Evolutionary conservation across 1,140 invertebrate species (phyloP).

Genomic region (Ganaspis sp.): DNA sequence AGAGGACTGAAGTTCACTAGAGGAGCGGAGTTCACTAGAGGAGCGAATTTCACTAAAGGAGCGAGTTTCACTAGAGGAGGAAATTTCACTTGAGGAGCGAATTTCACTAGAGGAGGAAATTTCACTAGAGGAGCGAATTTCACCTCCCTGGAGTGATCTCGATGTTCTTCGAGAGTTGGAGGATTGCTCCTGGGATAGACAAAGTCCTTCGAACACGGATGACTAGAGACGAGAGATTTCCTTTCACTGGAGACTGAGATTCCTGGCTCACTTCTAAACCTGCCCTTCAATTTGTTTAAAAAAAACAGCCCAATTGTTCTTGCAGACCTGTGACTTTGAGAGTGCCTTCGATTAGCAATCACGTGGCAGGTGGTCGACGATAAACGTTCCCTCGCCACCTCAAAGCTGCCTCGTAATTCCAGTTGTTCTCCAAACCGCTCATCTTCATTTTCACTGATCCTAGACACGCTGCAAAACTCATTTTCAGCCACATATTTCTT

Average conservation of each 20-base stretch:
- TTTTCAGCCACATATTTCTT: no score
- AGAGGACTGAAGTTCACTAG: no score
- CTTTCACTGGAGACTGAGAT: neutral
- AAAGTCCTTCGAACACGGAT: neutral
- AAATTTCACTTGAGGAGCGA: no score
- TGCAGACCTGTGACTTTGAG: neutral
- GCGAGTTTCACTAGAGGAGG: no score
- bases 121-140: neutral
- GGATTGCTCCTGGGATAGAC: neutral
- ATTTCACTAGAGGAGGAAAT: no score
- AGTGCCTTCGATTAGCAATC: neutral
- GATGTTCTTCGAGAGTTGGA: neutral
- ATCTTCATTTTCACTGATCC: neutral
- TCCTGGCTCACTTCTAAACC: constrained; percentile 5
- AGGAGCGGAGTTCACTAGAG: no score
- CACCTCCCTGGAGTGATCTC: neutral
- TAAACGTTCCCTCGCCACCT: neutral
- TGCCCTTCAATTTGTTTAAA: constrained; percentile 4
- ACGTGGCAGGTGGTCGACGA: constrained; percentile 23
- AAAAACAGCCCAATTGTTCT: neutral
- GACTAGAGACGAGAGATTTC: constrained; percentile 15
- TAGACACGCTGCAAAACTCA: neutral
- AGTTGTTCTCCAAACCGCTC: neutral
- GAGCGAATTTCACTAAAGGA: no score
- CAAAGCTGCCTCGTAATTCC: neutral